These are phyloP conservation scores for Melanostigma gelatinosum DNA, from an alignment of 2,113 vertebrate species.

Conservation along the genomic window DNA sequence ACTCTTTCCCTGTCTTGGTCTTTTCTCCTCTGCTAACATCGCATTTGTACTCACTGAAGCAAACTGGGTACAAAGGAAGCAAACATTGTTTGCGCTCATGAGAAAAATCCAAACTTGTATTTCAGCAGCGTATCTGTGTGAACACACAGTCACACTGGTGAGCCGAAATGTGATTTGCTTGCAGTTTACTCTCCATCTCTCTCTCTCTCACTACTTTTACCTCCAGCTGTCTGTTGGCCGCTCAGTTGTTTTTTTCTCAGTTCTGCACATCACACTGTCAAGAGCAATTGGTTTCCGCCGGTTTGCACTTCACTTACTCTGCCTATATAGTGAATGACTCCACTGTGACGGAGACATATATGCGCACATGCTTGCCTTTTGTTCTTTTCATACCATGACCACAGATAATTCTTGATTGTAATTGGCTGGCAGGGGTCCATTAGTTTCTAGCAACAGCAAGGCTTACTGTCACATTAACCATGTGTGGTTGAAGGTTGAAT, in stretches of 20 bases:
- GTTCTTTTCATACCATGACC: constrained; percentile 15
- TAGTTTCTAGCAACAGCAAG: constrained; percentile 4
- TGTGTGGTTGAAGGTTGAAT: neutral
- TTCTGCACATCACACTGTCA: constrained; percentile 40
- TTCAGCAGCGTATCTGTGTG: constrained; percentile 50
- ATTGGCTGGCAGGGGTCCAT: constrained; percentile 16
- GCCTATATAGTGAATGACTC: constrained; percentile 28
- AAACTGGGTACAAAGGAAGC: constrained; percentile 59
- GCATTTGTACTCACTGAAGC: constrained; percentile 72
- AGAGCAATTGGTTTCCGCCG: constrained; percentile 35
- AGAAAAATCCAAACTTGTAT: constrained; percentile 59
- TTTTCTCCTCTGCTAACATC: constrained; percentile 58
- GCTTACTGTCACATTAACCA: neutral
- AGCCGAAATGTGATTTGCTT: constrained; percentile 53
- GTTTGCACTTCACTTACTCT: constrained; percentile 34
- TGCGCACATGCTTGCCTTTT: constrained; percentile 4
- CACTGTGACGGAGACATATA: neutral
- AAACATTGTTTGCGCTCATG: constrained; percentile 64
- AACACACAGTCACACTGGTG: constrained; percentile 42
- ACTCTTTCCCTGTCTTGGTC: constrained; percentile 26
- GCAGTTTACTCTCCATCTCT: constrained; percentile 26
- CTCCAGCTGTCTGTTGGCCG: constrained; percentile 1
- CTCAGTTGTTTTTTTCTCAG: constrained; percentile 19
- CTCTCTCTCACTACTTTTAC: neutral
- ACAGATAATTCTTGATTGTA: neutral